Evolutionary conservation across 2,797 vertebrate species (phyloP).

Genomic region (Xenentodon cancila): DNA sequence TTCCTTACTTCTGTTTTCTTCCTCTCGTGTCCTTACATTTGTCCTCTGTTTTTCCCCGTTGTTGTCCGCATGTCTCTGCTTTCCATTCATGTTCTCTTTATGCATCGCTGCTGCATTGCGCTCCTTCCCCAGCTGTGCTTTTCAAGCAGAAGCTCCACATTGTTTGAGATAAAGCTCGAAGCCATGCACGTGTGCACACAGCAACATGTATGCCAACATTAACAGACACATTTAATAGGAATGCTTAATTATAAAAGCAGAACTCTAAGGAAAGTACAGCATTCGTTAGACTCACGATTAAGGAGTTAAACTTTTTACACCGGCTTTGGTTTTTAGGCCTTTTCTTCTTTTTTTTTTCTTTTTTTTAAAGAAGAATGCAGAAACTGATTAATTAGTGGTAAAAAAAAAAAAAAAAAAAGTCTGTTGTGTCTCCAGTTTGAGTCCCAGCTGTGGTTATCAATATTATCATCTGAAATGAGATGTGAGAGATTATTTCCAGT

Average conservation of each 20-base stretch:
- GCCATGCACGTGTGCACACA: background rate
- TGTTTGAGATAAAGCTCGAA: background rate
- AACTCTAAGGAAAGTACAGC: too few species aligned
- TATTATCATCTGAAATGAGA: too few species aligned
- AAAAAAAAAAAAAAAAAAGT: too few species aligned
- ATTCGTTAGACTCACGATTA: too few species aligned
- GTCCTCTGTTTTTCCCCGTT: background rate
- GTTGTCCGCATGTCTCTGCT: background rate
- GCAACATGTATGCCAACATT: accelerated
- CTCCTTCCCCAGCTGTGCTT: background rate
- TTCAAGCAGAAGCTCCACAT: background rate
- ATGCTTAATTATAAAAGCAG: background rate
- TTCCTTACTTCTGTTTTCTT: background rate
- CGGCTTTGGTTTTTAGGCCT: too few species aligned
- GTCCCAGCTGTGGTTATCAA: too few species aligned
- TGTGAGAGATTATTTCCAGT: too few species aligned
- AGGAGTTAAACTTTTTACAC: too few species aligned
- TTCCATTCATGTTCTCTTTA: background rate
- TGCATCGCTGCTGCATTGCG: background rate
- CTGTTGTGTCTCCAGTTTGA: too few species aligned
- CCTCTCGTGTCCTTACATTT: background rate
- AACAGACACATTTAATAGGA: background rate
- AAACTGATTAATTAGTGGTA: too few species aligned
- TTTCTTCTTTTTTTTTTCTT: too few species aligned
- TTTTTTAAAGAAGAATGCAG: too few species aligned